Evolutionary conservation across 2,888 invertebrate genomes (phyloP), one percentile per base, ranked within the genome.

Genomic region (Caenorhabditis panamensis): DNA sequence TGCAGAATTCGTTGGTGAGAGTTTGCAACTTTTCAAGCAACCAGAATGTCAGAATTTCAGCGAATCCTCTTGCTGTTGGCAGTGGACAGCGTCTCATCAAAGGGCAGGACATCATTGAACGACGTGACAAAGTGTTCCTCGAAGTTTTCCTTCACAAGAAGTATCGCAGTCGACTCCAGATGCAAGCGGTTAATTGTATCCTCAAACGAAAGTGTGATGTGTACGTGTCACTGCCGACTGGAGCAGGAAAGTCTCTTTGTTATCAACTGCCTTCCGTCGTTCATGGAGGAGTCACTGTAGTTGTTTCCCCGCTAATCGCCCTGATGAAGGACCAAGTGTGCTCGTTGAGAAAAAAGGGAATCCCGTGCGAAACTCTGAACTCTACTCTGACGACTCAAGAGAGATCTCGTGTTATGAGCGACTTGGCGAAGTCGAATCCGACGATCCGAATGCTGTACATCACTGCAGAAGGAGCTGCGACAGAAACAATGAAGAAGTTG

Each of bases 201-300:
- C 68, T 88, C 8, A 72, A 75, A 62, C 75, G 89, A 85, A 71
- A 94, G 87, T 93, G 94, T 88, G 98, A 99, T 94, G 95, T 97
- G 0, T 96, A 95, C 91, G 94, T 99, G 13, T 96, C 96, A 83
- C 97, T 99, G 96, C 99, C 99, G 1, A 99, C 99, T 5, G 99
- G 99, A 41, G 92, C 92, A 44, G 99, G 99, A 47, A 99, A 99
- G 92, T 98, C 97, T 0, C 92, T 99, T 22, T 97, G 97, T 92
- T 99, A 96, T 92, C 98, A 99, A 92, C 93, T 99, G 84, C 99
- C 99, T 41, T 96, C 97, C 0, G 93, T 96, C 85, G 92, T 96
- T 88, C 94, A 94, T 84, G 94, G 94, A 68, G 93, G 93, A 2
- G 93, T 98, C 79, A 95, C 97, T 6, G 93, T 99, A 87, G 96